Conservation (phyloP, 2,888 invertebrate genomes). For the Pseudococcus viburni region DNA sequence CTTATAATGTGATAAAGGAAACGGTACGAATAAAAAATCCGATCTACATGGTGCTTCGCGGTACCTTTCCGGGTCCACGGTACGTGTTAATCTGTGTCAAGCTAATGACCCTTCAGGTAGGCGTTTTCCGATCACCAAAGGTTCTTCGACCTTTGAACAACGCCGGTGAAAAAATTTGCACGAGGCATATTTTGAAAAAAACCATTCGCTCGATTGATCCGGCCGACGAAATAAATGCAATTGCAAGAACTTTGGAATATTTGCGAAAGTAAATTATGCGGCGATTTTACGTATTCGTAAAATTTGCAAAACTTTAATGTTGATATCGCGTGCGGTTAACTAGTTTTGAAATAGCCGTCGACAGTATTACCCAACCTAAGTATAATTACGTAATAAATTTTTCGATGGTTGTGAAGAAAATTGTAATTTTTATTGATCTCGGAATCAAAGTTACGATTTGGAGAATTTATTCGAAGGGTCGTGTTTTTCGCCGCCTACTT, state of each 20-base stretch:
- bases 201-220: neutral
- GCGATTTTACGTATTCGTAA: neutral
- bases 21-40: neutral
- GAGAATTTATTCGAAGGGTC: neutral
- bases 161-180: neutral
- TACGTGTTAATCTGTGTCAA: constrained; percentile 12
- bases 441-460: neutral
- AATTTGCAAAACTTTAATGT: constrained; percentile 26
- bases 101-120: constrained; percentile 35
- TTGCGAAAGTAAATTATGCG: neutral
- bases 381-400: constrained; percentile 24
- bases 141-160: constrained; percentile 9
- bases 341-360: constrained; percentile 20
- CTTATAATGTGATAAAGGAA: neutral
- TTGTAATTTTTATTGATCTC: constrained; percentile 20
- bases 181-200: neutral
- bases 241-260: neutral
- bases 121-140: neutral
- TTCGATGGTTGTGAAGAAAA: neutral
- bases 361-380: constrained; percentile 19
- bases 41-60: neutral
- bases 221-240: neutral
- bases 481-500: neutral
- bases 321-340: constrained; percentile 21
- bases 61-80: constrained; percentile 1